Conservation (phyloP, 1,140 invertebrate species). For the Dryas iulia region DNA sequence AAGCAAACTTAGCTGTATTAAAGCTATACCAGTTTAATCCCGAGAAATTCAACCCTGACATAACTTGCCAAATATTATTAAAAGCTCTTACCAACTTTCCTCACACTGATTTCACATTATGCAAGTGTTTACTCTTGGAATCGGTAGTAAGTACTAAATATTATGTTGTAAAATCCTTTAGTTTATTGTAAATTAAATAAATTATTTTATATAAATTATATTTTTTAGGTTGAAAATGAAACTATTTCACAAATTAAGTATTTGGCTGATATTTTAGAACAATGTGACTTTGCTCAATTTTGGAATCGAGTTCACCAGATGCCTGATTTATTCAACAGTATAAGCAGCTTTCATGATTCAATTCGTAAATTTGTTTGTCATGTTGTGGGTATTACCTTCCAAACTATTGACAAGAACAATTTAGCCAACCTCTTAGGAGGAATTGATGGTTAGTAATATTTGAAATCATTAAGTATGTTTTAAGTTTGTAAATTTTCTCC, state of each 20-base stretch:
- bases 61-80: constrained; percentile 92
- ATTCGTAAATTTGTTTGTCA: constrained; percentile 98
- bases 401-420: constrained; percentile 92
- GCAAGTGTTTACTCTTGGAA: constrained; percentile 95
- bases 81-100: constrained; percentile 98
- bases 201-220: constrained; percentile 5
- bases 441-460: constrained; percentile 84
- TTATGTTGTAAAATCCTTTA: constrained; percentile 31
- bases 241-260: constrained; percentile 93
- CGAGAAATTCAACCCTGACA: constrained; percentile 90
- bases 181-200: constrained; percentile 89
- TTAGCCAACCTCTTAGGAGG: constrained; percentile 92
- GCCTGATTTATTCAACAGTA: constrained; percentile 86
- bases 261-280: constrained; percentile 94
- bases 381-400: constrained; percentile 97
- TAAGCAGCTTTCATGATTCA: constrained; percentile 96
- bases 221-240: constrained; percentile 88
- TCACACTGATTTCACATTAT: constrained; percentile 97
- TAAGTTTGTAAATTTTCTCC: neutral
- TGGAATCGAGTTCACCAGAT: constrained; percentile 90
- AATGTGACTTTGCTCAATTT: constrained; percentile 95
- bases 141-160: constrained; percentile 85
- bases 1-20: constrained; percentile 96
- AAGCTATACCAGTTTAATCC: constrained; percentile 97
- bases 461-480: neutral